Evolutionary conservation across 2,888 invertebrate genomes (phyloP), one percentile per base, ranked within the genome.

Genomic region (Euspilapteryx auroguttella): DNA sequence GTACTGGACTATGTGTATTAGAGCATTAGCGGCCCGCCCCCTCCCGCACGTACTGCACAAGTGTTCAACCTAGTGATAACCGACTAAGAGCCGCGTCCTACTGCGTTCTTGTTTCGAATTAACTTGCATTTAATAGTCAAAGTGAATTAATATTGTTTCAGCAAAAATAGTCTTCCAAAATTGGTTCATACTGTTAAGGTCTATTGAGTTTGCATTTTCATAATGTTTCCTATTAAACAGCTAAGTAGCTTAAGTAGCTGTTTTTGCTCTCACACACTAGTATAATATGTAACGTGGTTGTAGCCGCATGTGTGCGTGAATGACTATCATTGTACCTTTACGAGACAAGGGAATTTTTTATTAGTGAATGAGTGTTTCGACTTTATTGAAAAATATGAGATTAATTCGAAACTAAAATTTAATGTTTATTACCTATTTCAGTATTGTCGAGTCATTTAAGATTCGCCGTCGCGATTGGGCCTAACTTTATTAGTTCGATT

Each of bases 81-180:
- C 6, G 12, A 29, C 24, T 53, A 49, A 41, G 42, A 39, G 42
- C 44, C 40, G 41, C 44, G 44, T 49, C 44, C 37, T 41, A 38
- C 41, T 29, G 11, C 29, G 10, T 13, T 25, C n/a, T 23, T n/a
- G n/a, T n/a, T n/a, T n/a, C n/a, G n/a, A n/a, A n/a, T n/a, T n/a
- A n/a, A n/a, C n/a, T n/a, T n/a, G n/a, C n/a, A n/a, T n/a, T n/a
- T n/a, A n/a, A n/a, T n/a, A n/a, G n/a, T n/a, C n/a, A 9, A 12
- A 12, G 11, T 6, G 6, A 22, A 23, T 20, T 23, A 11, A 20
- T 14, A 32, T 35, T 28, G 30, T 33, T 55, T 47, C 34, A 42
- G 50, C 37, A 43, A 42, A 42, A 45, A 53, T 55, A 57, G 68
- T 71, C 71, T 71, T 71, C 71, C 71, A 63, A 56, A n/a, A n/a